Base-by-base conservation (phyloP, 2,888 invertebrate species). In the Drosophila conformis region DNA sequence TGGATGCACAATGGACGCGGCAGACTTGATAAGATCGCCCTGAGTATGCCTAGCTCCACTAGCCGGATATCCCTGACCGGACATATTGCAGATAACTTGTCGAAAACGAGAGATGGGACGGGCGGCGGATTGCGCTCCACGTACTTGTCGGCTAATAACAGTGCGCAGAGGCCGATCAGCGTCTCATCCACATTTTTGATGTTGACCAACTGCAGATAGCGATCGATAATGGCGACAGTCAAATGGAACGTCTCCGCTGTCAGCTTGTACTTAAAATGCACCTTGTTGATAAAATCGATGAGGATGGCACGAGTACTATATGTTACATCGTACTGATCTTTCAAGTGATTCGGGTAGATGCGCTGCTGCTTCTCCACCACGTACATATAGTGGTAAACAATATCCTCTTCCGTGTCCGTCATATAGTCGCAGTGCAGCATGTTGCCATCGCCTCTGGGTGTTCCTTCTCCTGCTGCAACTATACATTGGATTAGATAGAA, bases 211-310 rank as follows among this genome's bases (percentile, higher is more conserved):
- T 93, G 93, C 66, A 99, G 94, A 94, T 97, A 99, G 91, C 98
- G 95, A 94, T 99, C 99, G 83, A 99, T 94, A 25, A 98, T 96
- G 78, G 96, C 96, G 62, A 99, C 95, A 63, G 98, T 96, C 89
- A 99, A 94, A 92, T 98, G 98, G 72, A 98, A 95, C 11, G 99
- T 98, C 93, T 99, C 99, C 62, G 96, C 95, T 21, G 96, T 94
- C 61, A 98, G 94, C 76, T 96, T 96, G 93, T 98, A 99, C 90
- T 97, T 96, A 56, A 95, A 93, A 84, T 98, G 98, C 10, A 99
- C 98, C 90, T 98, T 98, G 25, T 97, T 96, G 61, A 99, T 94
- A 99, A 99, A 99, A 92, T 99, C 98, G 70, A 99, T 94, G n/a
- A 99, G 94, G 53, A 98, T 96, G 18, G 96, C 94, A 74, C 99